Evolutionary conservation across 1,140 invertebrate genomes (phyloP).

Genomic region (Eumaeus atala): DNA sequence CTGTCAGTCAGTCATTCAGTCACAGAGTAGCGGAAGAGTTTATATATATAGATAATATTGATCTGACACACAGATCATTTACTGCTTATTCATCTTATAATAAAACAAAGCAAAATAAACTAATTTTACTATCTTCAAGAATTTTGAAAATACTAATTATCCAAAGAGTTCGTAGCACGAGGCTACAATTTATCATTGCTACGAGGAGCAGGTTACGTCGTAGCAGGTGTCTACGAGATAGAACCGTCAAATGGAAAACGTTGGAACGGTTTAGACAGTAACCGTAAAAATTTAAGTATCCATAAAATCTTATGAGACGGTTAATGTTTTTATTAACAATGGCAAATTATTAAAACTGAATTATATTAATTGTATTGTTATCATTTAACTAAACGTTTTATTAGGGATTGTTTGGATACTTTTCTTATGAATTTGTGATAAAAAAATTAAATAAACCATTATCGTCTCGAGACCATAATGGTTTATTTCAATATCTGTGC

Average conservation of each 20-base stretch:
- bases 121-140: neutral
- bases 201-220: conserved; percentile 2
- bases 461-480: too few species aligned
- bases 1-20: too few species aligned
- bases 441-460: too few species aligned
- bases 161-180: neutral
- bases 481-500: too few species aligned
- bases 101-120: neutral
- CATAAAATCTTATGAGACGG: conserved; percentile 14
- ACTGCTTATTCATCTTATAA: too few species aligned
- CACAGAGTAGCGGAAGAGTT: too few species aligned
- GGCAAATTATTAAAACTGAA: neutral
- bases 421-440: too few species aligned
- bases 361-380: too few species aligned
- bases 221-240: conserved; percentile 19
- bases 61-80: too few species aligned
- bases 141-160: neutral
- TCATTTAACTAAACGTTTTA: too few species aligned
- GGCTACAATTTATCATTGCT: conserved; percentile 10
- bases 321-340: conserved; percentile 10
- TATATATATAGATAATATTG: too few species aligned
- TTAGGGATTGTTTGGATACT: too few species aligned
- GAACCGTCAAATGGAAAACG: conserved; percentile 16
- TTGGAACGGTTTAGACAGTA: conserved; percentile 10
- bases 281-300: conserved; percentile 17